Percentiles rank a stretch among this genome's conserved stretches.
These are phyloP conservation scores for Rhinogobio ventralis DNA, from an alignment of 2,797 vertebrate genomes.

Conservation along the genomic window DNA sequence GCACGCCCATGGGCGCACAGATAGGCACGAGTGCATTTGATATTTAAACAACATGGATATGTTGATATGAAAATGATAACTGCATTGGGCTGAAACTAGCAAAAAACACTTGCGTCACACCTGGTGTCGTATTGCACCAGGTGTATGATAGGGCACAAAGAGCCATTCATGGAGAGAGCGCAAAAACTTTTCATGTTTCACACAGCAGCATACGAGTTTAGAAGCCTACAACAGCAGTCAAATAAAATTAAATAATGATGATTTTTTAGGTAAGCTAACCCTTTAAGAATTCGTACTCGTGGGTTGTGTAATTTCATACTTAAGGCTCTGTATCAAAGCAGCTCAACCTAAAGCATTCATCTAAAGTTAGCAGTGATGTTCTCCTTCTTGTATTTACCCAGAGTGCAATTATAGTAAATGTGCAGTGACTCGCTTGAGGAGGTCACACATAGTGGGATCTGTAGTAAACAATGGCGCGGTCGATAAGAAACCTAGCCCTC, in stretches of 20 bases:
- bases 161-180: not conserved
- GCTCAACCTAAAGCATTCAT: not conserved
- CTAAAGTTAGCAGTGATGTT: not conserved
- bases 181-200: not conserved
- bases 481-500: slow-evolving; percentile 51
- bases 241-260: not conserved
- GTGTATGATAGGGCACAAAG: no score
- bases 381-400: not conserved
- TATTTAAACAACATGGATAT: no score
- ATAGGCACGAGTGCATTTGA: no score
- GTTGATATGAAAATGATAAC: no score
- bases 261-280: not conserved
- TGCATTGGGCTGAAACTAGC: no score
- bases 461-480: slow-evolving; percentile 68
- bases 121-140: no score
- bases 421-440: not conserved
- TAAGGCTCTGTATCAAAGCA: not conserved
- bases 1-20: no score
- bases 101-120: no score
- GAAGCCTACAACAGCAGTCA: not conserved
- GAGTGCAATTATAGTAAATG: slow-evolving; percentile 22
- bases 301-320: not conserved
- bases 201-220: no score
- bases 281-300: not conserved
- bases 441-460: slow-evolving; percentile 53